Conservation (phyloP, 2,797 vertebrate genomes). For the Gouania willdenowi region DNA sequence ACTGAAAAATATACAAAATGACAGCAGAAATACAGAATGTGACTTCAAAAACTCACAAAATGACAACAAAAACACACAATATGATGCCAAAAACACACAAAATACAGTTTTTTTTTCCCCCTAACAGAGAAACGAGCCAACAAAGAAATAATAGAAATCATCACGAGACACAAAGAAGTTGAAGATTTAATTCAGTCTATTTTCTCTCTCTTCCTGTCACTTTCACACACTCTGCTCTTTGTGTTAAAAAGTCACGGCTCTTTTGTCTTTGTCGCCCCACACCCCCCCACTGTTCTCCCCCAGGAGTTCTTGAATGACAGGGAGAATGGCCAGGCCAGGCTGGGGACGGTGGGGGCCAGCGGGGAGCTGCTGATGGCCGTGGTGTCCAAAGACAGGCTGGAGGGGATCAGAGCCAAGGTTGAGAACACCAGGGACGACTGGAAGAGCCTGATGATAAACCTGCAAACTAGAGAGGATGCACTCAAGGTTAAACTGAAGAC, state of each 20-base stretch:
- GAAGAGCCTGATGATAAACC: conserved; percentile 86
- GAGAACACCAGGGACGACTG: conserved; percentile 85
- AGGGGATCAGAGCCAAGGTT: conserved; percentile 82
- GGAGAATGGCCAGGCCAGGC: conserved; percentile 89
- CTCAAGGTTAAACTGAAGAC: conserved; percentile 89
- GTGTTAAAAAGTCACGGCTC: conserved; percentile 43
- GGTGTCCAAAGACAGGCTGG: conserved; percentile 82
- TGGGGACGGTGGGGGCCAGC: conserved; percentile 82
- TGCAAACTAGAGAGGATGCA: conserved; percentile 85
- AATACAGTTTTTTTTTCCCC: too few relatives aligned
- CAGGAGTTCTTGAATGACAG: conserved; percentile 92
- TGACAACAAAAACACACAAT: not conserved
- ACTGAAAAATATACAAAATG: too few relatives aligned
- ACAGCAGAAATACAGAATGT: too few relatives aligned
- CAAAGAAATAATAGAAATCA: not conserved
- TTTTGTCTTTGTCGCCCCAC: conserved; percentile 61
- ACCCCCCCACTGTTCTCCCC: conserved; percentile 41
- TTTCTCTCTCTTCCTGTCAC: conserved; percentile 2
- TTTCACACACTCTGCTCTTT: conserved; percentile 19
- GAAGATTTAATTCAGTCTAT: conserved; percentile 11
- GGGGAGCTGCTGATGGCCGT: conserved; percentile 86
- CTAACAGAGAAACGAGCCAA: too few relatives aligned
- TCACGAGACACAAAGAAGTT: conserved; percentile 25
- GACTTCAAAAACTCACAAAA: too few relatives aligned
- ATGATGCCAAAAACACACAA: too few relatives aligned